Evolutionary conservation across 2,888 invertebrate species (phyloP).

Genomic region (Petrophora chlorosata): DNA sequence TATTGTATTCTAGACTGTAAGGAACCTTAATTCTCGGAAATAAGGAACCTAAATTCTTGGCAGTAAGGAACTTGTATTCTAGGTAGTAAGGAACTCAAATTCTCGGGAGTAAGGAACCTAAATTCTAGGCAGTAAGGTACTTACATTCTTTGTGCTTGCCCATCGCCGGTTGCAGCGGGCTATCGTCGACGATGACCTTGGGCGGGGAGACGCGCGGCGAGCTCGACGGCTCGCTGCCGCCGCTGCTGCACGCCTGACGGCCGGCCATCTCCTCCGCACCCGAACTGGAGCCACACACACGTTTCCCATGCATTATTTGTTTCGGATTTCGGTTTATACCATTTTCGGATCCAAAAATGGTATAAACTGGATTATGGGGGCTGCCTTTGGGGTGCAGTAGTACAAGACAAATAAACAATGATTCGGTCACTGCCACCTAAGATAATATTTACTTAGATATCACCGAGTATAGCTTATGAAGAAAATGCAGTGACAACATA

Average conservation of each 20-base stretch:
- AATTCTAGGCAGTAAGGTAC: slow-evolving; percentile 60
- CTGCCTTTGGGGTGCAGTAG: slow-evolving; percentile 73
- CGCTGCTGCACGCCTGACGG: slow-evolving; percentile 74
- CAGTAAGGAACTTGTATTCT: too few species aligned
- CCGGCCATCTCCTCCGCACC: slow-evolving; percentile 80
- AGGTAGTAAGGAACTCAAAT: too few species aligned
- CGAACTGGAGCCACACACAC: slow-evolving; percentile 52
- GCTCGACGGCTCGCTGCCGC: slow-evolving; percentile 76
- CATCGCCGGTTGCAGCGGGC: slow-evolving; percentile 95
- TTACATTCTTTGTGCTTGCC: slow-evolving; percentile 99
- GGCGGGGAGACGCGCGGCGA: slow-evolving; percentile 89
- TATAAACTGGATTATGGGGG: neutral
- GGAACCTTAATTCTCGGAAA: too few species aligned
- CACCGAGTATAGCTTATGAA: too few species aligned
- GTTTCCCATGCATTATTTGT: neutral
- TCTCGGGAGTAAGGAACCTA: too few species aligned
- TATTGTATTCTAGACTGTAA: too few species aligned
- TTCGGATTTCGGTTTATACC: neutral
- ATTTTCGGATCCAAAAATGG: neutral
- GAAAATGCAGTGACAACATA: too few species aligned
- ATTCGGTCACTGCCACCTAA: too few species aligned
- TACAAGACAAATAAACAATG: too few species aligned
- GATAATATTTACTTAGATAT: too few species aligned
- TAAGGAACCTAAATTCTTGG: too few species aligned
- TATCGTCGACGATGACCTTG: slow-evolving; percentile 96